These are phyloP conservation scores for Oligia strigilis DNA, from an alignment of 2,888 invertebrate species.

Conservation along the genomic window DNA sequence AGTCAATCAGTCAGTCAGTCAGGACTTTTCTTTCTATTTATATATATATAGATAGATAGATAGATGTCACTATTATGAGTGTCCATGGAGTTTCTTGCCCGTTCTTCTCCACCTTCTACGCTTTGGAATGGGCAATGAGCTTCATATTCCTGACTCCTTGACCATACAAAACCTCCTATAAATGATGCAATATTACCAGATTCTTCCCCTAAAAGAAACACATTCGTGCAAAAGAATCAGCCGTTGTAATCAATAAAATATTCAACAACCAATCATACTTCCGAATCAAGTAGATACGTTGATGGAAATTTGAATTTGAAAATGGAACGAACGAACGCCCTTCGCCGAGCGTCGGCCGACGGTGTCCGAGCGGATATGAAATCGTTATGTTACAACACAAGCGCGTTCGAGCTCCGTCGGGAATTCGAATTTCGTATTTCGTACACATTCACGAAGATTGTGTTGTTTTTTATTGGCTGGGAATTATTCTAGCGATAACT, in stretches of 20 bases:
- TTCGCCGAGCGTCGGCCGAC: conserved; percentile 40
- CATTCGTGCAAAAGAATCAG: conserved; percentile 16
- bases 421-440: conserved; percentile 53
- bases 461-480: conserved; percentile 44
- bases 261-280: conserved; percentile 49
- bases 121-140: neutral
- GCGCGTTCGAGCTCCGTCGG: conserved; percentile 39
- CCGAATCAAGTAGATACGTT: conserved; percentile 50
- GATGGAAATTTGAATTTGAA: conserved; percentile 63
- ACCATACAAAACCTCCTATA: neutral
- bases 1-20: too few species aligned
- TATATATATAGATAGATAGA: too few species aligned
- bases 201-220: conserved; percentile 16
- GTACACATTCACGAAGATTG: conserved; percentile 42
- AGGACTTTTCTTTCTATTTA: too few species aligned
- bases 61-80: neutral
- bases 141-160: neutral
- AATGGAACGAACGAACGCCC: conserved; percentile 52
- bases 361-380: conserved; percentile 63
- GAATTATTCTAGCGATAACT: conserved; percentile 35
- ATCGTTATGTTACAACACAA: conserved; percentile 61
- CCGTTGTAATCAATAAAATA: conserved; percentile 41
- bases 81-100: neutral
- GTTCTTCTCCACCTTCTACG: neutral
- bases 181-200: conserved; percentile 26